Percentiles rank a stretch among this genome's conserved stretches.
phyloP scores from a whole-genome alignment of 2,113 vertebrate genomes.

The Neotragus moschatus region DNA sequence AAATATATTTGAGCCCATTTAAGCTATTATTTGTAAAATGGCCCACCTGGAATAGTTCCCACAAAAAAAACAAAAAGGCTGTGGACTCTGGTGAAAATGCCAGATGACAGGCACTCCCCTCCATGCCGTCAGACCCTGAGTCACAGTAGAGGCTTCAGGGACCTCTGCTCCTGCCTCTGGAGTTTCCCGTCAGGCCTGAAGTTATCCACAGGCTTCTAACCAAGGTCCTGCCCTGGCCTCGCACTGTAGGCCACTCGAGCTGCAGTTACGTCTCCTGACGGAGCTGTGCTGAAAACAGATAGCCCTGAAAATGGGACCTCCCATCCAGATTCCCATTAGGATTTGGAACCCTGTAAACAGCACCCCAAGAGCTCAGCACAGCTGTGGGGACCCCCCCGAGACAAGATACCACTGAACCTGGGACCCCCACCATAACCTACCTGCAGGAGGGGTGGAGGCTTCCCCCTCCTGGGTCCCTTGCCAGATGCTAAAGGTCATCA shows the following conservation, averaged over 20 bases:
- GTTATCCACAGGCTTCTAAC: background rate
- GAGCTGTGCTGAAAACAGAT: background rate
- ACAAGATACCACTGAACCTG: background rate
- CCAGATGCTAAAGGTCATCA: background rate
- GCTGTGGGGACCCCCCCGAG: background rate
- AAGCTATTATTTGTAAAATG: background rate
- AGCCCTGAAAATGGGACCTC: background rate
- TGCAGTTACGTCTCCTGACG: background rate
- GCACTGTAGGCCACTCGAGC: background rate
- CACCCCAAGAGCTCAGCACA: background rate
- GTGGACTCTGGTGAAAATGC: background rate
- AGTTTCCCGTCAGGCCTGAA: background rate
- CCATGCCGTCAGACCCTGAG: accelerated
- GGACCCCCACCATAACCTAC: background rate
- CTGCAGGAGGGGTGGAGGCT: background rate
- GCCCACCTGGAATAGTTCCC: background rate
- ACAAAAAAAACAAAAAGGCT: background rate
- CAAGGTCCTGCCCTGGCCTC: background rate
- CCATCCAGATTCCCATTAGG: background rate
- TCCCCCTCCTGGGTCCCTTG: background rate
- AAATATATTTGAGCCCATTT: background rate
- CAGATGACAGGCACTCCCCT: background rate
- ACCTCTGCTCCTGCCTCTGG: background rate
- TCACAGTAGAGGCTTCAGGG: background rate
- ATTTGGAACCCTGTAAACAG: background rate